These are phyloP conservation scores for Micromesistius poutassou DNA, from an alignment of 2,797 vertebrate genomes.

Conservation along the genomic window DNA sequence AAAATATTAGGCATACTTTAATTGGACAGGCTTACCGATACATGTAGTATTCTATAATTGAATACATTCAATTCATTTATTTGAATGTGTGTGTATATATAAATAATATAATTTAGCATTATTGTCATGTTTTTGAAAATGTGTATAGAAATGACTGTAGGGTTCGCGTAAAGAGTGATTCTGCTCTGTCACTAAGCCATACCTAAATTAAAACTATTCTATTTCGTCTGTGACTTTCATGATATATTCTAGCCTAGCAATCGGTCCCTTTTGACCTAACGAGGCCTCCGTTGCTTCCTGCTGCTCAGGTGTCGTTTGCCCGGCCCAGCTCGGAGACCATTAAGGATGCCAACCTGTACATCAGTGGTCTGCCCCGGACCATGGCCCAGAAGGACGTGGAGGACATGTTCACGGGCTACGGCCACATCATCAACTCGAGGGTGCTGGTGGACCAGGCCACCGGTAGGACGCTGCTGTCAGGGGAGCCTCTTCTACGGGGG, in stretches of 20 bases:
- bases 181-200: not conserved
- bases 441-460: slow-evolving; percentile 95
- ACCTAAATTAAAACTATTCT: not conserved
- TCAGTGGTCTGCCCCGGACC: slow-evolving; percentile 91
- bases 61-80: not conserved
- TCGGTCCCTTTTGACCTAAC: not conserved
- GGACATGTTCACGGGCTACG: slow-evolving; percentile 92
- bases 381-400: slow-evolving; percentile 98
- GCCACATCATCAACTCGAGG: slow-evolving; percentile 93
- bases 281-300: not conserved
- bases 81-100: too few species aligned
- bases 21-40: not conserved
- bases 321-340: slow-evolving; percentile 97
- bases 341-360: slow-evolving; percentile 97
- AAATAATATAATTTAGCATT: not conserved
- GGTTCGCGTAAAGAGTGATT: not conserved
- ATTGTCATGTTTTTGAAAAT: not conserved
- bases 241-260: not conserved
- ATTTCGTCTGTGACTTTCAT: not conserved
- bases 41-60: not conserved
- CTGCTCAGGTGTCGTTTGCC: slow-evolving; percentile 66
- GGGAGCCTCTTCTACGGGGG: too few species aligned
- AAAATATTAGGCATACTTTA: not conserved
- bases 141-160: not conserved
- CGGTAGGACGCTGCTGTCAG: slow-evolving; percentile 63